phyloP scores from a whole-genome alignment of 2,113 vertebrate species.

The Nothocercus julius region DNA sequence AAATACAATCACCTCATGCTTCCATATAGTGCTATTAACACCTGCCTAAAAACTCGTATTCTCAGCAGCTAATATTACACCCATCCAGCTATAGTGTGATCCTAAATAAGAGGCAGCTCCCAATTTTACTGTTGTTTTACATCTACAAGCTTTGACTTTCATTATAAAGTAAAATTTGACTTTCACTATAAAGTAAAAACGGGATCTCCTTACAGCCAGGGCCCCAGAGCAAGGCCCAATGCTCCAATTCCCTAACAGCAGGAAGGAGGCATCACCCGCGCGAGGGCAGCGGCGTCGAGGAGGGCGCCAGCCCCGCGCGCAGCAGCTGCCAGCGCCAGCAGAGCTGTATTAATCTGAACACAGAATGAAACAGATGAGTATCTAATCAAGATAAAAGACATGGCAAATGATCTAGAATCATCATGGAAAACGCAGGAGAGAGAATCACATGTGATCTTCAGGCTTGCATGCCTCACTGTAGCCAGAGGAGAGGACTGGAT shows the following conservation, averaged over 20 bases:
- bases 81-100: background rate
- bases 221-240: background rate
- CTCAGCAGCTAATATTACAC: background rate
- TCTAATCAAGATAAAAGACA: background rate
- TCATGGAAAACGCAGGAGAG: background rate
- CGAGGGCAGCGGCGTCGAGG: background rate
- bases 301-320: no score
- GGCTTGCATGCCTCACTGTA: background rate
- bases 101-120: background rate
- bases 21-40: background rate
- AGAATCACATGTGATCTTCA: background rate
- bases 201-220: background rate
- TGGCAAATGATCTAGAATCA: background rate
- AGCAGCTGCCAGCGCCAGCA: fast-evolving
- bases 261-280: background rate
- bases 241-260: background rate
- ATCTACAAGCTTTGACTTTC: background rate
- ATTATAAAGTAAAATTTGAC: background rate
- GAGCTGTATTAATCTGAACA: background rate
- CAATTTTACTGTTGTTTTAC: background rate
- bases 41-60: background rate
- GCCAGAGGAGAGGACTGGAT: background rate
- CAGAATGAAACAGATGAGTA: background rate
- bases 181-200: background rate
- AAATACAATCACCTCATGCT: background rate